Conservation (phyloP, 1,140 invertebrate species). For the Chrysoperla carnea region DNA sequence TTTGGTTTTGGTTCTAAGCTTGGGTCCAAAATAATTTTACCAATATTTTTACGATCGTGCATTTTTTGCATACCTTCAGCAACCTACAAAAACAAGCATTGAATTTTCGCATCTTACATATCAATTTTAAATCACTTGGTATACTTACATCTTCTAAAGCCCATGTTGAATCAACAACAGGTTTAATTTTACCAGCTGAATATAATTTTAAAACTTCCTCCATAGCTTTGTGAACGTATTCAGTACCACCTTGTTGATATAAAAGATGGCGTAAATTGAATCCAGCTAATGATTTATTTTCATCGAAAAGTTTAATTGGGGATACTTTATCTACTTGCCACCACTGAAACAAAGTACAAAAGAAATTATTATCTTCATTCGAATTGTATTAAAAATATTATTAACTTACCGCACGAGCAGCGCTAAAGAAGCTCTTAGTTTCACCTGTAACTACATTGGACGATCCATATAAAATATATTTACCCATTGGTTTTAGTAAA, state of each 20-base stretch:
- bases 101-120: neutral
- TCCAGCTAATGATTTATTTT: conserved; percentile 69
- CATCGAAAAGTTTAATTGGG: conserved; percentile 72
- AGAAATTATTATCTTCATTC: neutral
- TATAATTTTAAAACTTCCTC: conserved; percentile 57
- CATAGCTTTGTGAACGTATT: conserved; percentile 47
- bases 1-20: conserved; percentile 58
- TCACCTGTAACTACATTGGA: conserved; percentile 75
- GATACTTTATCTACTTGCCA: conserved; percentile 84
- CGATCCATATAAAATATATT: conserved; percentile 74
- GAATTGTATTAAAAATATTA: neutral
- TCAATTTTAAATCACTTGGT: neutral
- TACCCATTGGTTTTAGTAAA: conserved; percentile 76
- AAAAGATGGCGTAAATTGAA: conserved; percentile 71
- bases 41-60: conserved; percentile 81
- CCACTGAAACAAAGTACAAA: conserved; percentile 39
- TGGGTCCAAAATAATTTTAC: conserved; percentile 71
- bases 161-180: conserved; percentile 68
- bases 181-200: conserved; percentile 59
- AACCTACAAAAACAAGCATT: conserved; percentile 28
- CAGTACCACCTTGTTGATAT: conserved; percentile 58
- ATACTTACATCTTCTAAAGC: conserved; percentile 66
- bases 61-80: conserved; percentile 82
- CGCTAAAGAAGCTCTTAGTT: conserved; percentile 76
- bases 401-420: conserved; percentile 61